Percentiles rank a stretch among this genome's conserved stretches.
Conservation (phyloP, 2,113 vertebrate genomes). For the Ctenomys sociabilis region DNA sequence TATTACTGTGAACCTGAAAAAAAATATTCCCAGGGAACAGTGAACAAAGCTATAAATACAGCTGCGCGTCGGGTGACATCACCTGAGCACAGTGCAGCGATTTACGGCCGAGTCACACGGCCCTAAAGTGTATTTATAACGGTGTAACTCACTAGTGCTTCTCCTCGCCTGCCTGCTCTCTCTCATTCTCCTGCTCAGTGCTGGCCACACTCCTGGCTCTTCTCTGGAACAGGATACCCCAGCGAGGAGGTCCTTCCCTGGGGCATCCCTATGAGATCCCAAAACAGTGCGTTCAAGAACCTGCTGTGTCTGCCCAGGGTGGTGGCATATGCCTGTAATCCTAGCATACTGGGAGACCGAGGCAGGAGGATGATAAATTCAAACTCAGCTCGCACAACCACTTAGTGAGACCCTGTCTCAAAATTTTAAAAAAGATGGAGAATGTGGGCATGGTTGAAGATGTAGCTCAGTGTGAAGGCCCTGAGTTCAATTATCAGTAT, state of each 20-base stretch:
- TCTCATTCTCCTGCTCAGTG: not conserved
- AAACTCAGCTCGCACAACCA: not conserved
- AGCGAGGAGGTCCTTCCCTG: not conserved
- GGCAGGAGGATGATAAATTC: not conserved
- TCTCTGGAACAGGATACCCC: not conserved
- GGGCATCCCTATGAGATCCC: not conserved
- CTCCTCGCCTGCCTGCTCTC: not conserved
- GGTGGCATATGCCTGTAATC: not conserved
- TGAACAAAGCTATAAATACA: constrained; percentile 76
- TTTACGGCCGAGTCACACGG: constrained; percentile 62
- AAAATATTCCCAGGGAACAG: constrained; percentile 42
- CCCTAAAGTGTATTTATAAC: constrained; percentile 70
- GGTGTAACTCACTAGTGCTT: constrained; percentile 53
- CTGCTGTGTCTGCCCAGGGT: not conserved
- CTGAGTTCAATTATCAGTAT: not conserved
- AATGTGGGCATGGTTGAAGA: not conserved
- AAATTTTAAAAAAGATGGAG: not conserved
- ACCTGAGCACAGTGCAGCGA: constrained; percentile 57
- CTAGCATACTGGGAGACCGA: not conserved
- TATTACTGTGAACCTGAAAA: constrained; percentile 2
- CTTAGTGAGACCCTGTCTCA: not conserved
- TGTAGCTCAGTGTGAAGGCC: not conserved
- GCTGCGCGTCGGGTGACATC: constrained; percentile 28
- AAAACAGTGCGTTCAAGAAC: not conserved
- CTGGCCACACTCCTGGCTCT: not conserved